A percentile compares a stretch with the other conserved stretches of the same genome.
Conservation (phyloP, 2,888 invertebrate genomes). For the Spisula subtruncata region DNA sequence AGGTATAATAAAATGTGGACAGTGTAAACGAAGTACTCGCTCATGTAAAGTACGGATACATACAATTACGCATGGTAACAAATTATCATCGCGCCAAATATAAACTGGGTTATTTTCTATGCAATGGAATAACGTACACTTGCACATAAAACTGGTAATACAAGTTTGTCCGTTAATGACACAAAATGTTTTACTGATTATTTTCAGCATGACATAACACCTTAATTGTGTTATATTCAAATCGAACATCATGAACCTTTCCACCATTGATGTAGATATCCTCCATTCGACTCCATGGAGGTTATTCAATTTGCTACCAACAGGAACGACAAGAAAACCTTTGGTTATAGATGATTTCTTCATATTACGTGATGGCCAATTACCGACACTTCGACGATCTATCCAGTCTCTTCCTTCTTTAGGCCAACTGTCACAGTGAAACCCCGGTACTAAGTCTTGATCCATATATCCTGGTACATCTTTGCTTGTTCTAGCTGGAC, state of each 20-base stretch:
- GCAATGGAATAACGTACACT: not conserved
- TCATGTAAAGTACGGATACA: not conserved
- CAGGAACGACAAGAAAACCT: slow-evolving; percentile 28
- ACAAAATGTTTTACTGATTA: not conserved
- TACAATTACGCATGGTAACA: not conserved
- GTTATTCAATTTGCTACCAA: not conserved
- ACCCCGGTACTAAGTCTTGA: not conserved
- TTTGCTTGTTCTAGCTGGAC: not conserved
- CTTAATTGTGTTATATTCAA: slow-evolving; percentile 23
- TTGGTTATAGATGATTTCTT: not conserved
- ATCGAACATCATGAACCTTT: slow-evolving; percentile 21
- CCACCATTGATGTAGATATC: slow-evolving; percentile 30
- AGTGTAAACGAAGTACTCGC: not conserved
- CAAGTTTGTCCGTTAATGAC: not conserved
- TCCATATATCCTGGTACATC: not conserved
- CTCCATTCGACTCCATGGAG: slow-evolving; percentile 7
- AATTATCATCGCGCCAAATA: slow-evolving; percentile 14
- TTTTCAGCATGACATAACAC: slow-evolving; percentile 20
- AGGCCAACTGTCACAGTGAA: slow-evolving; percentile 24
- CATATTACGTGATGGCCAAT: not conserved
- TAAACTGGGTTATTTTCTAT: not conserved
- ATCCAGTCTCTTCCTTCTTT: slow-evolving; percentile 13
- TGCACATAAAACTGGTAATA: slow-evolving; percentile 27
- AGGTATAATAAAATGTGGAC: slow-evolving; percentile 34
- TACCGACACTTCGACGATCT: not conserved